Base-by-base conservation (phyloP, 2,113 vertebrate genomes). In the Epinephelus cyanopodus region DNA sequence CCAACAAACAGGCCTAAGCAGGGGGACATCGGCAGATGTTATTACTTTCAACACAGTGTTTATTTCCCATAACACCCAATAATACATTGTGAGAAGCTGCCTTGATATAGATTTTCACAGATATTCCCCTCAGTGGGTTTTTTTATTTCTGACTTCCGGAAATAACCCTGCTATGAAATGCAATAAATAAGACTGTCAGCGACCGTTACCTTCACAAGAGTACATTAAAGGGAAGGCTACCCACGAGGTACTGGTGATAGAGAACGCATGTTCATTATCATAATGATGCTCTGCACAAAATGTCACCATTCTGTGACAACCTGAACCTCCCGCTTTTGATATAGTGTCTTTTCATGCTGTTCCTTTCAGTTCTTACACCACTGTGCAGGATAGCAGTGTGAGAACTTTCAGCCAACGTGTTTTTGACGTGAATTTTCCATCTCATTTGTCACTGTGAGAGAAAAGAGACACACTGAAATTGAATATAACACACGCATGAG, bases 141-240 rank as follows among this genome's bases (percentile, higher is more conserved):
- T 81, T 58, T 19, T 45, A 11, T 75, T 90, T 84, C 89, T 77
- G 73, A 89, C 77, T 91, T 92, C 89, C 87, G 90, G 87, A 92
- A 93, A 94, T 92, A 93, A 91, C 84, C 89, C 77, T 57, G 63
- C 81, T 78, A 72, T 76, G 84, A 81, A 74, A 81, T 58, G 74
- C 78, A 92, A 91, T 92, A 92, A 94, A 92, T 90, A 94, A 81
- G 90, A 83, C 86, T 88, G 84, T 92, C 89, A 89, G 76, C 79
- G 39, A 57, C 62, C 10, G 80, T 89, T 90, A 86, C 79, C 75
- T 80, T 90, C 85, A 92, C 74, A 88, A 79, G 81, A 79, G 82
- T 84, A 87, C 87, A 91, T 93, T 92, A 92, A 90, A 90, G 79
- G 61, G 71, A 82, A 80, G 70, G 67, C 45, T 84, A 83, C 66